phyloP scores from a whole-genome alignment of 2,113 vertebrate genomes.

The Tautogolabrus adspersus region DNA sequence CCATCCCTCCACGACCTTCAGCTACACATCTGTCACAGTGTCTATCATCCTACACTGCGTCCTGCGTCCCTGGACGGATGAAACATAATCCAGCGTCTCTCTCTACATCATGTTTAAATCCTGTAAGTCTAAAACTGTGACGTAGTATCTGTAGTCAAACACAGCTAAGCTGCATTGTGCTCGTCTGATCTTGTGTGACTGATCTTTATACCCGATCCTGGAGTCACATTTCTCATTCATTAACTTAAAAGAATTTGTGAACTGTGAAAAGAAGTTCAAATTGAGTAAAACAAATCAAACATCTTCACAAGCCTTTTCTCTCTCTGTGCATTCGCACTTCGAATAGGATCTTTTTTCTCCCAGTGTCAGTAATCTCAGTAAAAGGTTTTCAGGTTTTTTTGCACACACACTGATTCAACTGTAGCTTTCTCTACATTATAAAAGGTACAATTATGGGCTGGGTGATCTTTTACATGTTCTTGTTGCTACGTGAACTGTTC shows the following conservation, averaged over 20 bases:
- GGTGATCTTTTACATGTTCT: too few relatives aligned
- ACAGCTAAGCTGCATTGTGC: too few relatives aligned
- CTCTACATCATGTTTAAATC: neutral
- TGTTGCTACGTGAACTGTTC: too few relatives aligned
- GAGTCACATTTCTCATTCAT: neutral
- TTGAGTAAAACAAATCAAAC: too few relatives aligned
- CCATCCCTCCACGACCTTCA: conserved; percentile 53
- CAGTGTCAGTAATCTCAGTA: too few relatives aligned
- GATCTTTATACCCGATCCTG: neutral
- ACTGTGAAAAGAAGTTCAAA: neutral
- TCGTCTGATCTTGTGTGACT: neutral
- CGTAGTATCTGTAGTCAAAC: neutral
- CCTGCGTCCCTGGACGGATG: conserved; percentile 4
- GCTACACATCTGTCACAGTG: conserved; percentile 22
- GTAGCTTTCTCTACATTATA: too few relatives aligned
- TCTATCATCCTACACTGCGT: conserved; percentile 5
- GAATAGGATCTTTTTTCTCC: too few relatives aligned
- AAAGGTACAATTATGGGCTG: too few relatives aligned
- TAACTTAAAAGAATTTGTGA: neutral
- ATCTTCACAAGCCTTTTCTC: too few relatives aligned
- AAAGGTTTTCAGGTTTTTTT: too few relatives aligned
- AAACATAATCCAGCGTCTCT: conserved; percentile 1
- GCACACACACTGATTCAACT: too few relatives aligned
- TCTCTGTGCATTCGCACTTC: too few relatives aligned
- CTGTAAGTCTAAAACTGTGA: neutral